Conservation (phyloP, 1,140 invertebrate species). For the Drosophila melanogaster region Release_6_plus_ISO1_MT NC_004354.4:13395501-13396000, state of each 20-base stretch:
- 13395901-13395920: constrained; percentile 46
- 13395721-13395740: too few relatives aligned
- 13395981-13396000: constrained; percentile 51
- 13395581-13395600: constrained; percentile 7
- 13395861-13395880: neutral
- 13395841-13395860: neutral
- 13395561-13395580: constrained; percentile 16
- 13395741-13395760: too few relatives aligned
- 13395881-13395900: constrained; percentile 7
- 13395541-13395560: constrained; percentile 3
- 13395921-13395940: constrained; percentile 24
- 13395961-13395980: constrained; percentile 24
- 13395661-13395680: too few relatives aligned
- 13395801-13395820: neutral
- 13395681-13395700: too few relatives aligned
- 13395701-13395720: too few relatives aligned
- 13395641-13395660: too few relatives aligned
- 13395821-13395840: neutral
- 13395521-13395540: constrained; percentile 3
- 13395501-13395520: constrained; percentile 17
- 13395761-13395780: too few relatives aligned
- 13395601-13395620: neutral
- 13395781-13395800: too few relatives aligned
- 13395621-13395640: neutral
- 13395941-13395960: constrained; percentile 43